These are phyloP conservation scores for Petrosia ficiformis DNA, from an alignment of 37 sponge, comb jelly and placozoan species.

Conservation along the genomic window DNA sequence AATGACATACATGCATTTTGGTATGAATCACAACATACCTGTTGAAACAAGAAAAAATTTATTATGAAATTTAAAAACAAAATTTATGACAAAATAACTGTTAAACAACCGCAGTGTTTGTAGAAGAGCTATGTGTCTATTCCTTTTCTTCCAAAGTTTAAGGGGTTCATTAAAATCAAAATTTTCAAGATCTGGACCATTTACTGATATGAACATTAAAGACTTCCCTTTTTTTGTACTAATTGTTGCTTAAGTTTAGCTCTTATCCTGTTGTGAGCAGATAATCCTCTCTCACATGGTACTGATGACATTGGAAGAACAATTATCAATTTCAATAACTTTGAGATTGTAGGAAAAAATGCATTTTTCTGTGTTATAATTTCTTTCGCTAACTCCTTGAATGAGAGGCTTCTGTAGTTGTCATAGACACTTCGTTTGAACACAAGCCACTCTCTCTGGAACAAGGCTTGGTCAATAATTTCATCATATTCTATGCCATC, in stretches of 20 bases:
- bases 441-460: conserved; percentile 5
- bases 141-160: not conserved
- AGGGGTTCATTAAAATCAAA: not conserved
- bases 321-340: not conserved
- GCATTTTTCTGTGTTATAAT: not conserved
- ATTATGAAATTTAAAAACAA: no score
- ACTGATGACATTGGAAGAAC: conserved; percentile 12
- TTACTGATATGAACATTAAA: conserved; percentile 4
- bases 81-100: no score
- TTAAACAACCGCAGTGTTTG: no score
- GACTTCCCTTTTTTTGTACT: no score
- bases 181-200: not conserved
- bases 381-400: conserved; percentile 2
- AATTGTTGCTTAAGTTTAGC: not conserved
- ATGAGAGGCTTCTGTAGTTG: conserved; percentile 12
- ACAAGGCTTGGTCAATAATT: not conserved
- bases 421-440: conserved; percentile 7
- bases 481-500: not conserved
- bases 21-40: no score
- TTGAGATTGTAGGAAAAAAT: conserved; percentile 2
- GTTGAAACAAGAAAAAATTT: no score
- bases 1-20: no score
- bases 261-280: not conserved
- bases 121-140: no score
- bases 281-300: conserved; percentile 9